phyloP scores from a whole-genome alignment of 2,113 vertebrate species.

The Ammodytes marinus region DNA sequence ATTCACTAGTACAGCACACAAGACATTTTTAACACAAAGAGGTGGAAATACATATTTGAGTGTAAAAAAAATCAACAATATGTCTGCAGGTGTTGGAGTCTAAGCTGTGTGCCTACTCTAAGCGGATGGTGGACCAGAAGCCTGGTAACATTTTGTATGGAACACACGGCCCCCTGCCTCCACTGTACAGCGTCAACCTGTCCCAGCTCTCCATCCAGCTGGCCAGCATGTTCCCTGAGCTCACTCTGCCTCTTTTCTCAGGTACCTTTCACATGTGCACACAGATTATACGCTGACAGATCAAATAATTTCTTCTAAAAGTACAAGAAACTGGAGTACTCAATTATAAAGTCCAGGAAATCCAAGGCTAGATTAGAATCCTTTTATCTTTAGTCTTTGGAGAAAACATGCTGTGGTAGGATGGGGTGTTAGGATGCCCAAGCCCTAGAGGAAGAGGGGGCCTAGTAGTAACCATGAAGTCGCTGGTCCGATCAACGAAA shows the following conservation, averaged over 20 bases:
- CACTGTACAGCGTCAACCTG: conserved; percentile 95
- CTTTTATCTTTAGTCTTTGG: neutral
- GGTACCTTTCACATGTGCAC: conserved; percentile 80
- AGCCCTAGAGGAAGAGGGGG: too few species aligned
- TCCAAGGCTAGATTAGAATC: neutral
- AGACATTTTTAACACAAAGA: neutral
- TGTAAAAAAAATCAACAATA: neutral
- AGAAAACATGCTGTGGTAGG: too few species aligned
- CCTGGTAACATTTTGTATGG: conserved; percentile 95
- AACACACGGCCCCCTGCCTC: conserved; percentile 93
- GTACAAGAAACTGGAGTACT: neutral
- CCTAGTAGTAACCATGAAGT: too few species aligned
- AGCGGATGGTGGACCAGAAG: conserved; percentile 94
- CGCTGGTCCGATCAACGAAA: too few species aligned
- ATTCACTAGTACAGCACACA: neutral
- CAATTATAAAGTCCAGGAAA: neutral
- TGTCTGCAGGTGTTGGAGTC: conserved; percentile 91
- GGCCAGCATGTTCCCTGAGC: conserved; percentile 98
- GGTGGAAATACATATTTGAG: neutral
- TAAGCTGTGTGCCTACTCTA: conserved; percentile 96
- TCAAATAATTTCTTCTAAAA: neutral
- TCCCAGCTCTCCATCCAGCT: conserved; percentile 93
- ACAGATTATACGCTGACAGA: neutral
- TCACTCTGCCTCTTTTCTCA: conserved; percentile 98
- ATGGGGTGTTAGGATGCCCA: too few species aligned